A percentile compares a stretch with the other conserved stretches of the same genome.
These are phyloP conservation scores for Drosophila formosana DNA, from an alignment of 2,888 invertebrate species.

Conservation along the genomic window DNA sequence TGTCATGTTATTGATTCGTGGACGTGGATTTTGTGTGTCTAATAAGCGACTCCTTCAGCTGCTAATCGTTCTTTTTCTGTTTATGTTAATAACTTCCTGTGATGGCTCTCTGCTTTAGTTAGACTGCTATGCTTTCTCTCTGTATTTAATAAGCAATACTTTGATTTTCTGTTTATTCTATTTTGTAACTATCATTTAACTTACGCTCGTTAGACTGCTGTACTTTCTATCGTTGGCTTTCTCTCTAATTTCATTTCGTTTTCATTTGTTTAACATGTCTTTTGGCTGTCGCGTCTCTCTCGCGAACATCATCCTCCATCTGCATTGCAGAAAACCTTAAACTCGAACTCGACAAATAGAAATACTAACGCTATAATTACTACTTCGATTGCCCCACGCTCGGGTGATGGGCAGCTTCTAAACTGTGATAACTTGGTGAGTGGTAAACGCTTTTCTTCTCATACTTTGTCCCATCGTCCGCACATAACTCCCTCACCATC, in stretches of 20 bases:
- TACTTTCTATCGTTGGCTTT: conserved; percentile 33
- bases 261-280: conserved; percentile 39
- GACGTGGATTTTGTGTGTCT: conserved; percentile 1
- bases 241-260: conserved; percentile 42
- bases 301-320: conserved; percentile 28
- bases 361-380: conserved; percentile 82
- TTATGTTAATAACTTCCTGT: conserved; percentile 11
- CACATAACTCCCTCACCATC: not conserved
- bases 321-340: conserved; percentile 82
- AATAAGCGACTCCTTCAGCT: not conserved
- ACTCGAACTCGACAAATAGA: conserved; percentile 77
- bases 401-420: conserved; percentile 84
- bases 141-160: not conserved
- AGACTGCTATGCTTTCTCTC: conserved; percentile 5
- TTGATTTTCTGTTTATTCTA: conserved; percentile 1
- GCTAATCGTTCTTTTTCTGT: conserved; percentile 18
- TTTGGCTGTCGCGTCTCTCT: conserved; percentile 4
- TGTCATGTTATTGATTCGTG: conserved; percentile 14
- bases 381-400: conserved; percentile 82
- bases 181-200: conserved; percentile 23
- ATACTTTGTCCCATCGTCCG: conserved; percentile 31
- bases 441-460: conserved; percentile 61
- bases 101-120: conserved; percentile 18
- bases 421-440: conserved; percentile 85
- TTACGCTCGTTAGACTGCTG: conserved; percentile 18